A percentile compares a stretch with the other conserved stretches of the same genome.
Conservation (phyloP, 2,888 invertebrate species). For the Metallyticus violacea region DNA sequence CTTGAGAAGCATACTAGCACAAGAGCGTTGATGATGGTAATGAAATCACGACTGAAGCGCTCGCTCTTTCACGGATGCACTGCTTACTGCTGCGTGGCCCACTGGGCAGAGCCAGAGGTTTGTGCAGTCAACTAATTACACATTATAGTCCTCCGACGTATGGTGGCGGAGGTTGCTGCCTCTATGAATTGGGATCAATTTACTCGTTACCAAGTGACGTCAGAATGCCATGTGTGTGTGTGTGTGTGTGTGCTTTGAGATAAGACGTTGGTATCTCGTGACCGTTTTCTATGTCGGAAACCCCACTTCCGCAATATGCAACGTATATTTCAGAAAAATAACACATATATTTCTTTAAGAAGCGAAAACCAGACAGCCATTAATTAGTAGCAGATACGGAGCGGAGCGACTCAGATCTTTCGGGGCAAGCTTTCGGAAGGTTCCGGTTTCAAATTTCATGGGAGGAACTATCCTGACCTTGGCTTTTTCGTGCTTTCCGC, state of each 20-base stretch:
- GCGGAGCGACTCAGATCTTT: too few relatives aligned
- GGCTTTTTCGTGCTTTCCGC: too few relatives aligned
- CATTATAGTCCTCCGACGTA: background rate
- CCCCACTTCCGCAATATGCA: background rate
- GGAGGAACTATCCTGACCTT: too few relatives aligned
- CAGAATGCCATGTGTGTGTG: background rate
- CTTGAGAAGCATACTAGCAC: background rate
- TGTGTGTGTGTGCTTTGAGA: too few relatives aligned
- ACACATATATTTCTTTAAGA: too few relatives aligned
- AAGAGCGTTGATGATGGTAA: too few relatives aligned
- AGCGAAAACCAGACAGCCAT: too few relatives aligned
- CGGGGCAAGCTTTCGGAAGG: too few relatives aligned
- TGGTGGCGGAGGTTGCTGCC: background rate
- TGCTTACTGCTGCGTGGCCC: background rate
- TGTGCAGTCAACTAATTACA: slow-evolving; percentile 4
- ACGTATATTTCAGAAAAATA: background rate
- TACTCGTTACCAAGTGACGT: background rate
- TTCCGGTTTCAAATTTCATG: too few relatives aligned
- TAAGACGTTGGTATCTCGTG: background rate
- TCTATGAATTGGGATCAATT: slow-evolving; percentile 8
- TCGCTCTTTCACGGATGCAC: background rate
- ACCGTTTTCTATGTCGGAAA: background rate
- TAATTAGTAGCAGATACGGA: too few relatives aligned
- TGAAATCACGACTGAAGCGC: too few relatives aligned
- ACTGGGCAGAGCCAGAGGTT: background rate